These are phyloP conservation scores for Oscheius sp. DNA, from an alignment of 2,888 invertebrate species.

Conservation along the genomic window DNA sequence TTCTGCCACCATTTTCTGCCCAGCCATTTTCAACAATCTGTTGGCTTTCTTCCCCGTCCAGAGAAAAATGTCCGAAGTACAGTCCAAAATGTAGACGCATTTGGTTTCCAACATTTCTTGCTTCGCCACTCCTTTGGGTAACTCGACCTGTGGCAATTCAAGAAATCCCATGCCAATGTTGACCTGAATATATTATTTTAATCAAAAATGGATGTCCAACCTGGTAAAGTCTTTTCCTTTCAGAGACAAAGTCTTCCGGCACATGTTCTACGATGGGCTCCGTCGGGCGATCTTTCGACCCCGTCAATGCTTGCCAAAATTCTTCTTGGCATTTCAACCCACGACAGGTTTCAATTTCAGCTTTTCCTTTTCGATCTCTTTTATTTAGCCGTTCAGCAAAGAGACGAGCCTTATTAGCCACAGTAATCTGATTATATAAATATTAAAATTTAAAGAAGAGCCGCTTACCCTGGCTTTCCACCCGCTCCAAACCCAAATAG, in stretches of 20 bases:
- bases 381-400: slow-evolving; percentile 98
- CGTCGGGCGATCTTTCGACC: slow-evolving; percentile 36
- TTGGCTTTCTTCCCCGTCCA: slow-evolving; percentile 96
- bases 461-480: slow-evolving; percentile 76
- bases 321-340: slow-evolving; percentile 86
- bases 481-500: slow-evolving; percentile 91
- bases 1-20: slow-evolving; percentile 77
- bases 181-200: slow-evolving; percentile 79
- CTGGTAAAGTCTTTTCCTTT: slow-evolving; percentile 63
- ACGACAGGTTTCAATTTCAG: slow-evolving; percentile 86
- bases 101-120: slow-evolving; percentile 84
- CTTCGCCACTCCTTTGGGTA: slow-evolving; percentile 62
- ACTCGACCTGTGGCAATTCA: slow-evolving; percentile 88
- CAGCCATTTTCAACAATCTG: slow-evolving; percentile 73
- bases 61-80: slow-evolving; percentile 79
- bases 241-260: slow-evolving; percentile 62
- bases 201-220: background rate
- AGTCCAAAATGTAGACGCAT: slow-evolving; percentile 95
- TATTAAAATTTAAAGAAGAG: background rate
- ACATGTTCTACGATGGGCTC: slow-evolving; percentile 79
- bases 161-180: slow-evolving; percentile 97
- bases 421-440: slow-evolving; percentile 59
- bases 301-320: slow-evolving; percentile 83
- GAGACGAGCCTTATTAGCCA: slow-evolving; percentile 78
- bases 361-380: slow-evolving; percentile 93